Base-by-base conservation (phyloP, 2,888 invertebrate species). In the Caenorhabditis macrosperma region DNA sequence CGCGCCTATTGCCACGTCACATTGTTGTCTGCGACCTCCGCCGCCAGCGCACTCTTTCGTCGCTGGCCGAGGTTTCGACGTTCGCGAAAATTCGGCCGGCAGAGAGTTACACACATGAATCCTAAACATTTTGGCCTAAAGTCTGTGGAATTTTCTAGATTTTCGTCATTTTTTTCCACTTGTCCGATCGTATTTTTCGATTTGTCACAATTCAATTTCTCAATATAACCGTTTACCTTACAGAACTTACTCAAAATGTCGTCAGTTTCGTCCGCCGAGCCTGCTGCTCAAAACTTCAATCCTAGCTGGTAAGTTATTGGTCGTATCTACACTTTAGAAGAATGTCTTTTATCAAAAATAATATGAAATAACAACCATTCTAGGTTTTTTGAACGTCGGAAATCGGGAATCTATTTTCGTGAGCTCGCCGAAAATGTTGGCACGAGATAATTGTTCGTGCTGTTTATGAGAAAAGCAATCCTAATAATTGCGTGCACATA, bases 221-320 rank as follows among this genome's bases (percentile, higher is more conserved):
- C 10, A 46, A 28, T 26, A 7, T 26, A 9, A 26, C 17, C 26
- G 20, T 48, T 63, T 46, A 30, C 38, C 46, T 60, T 72, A 24
- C 72, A 67, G 71, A 66, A 50, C 46, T 54, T 59, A 50, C 77
- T 64, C 69, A 69, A 71, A 44, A 78, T 78, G 74, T 79, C 79
- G 57, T 74, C 79, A 79, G 75, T 79, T 60, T 66, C 77, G 54
- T 80, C 80, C 55, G 60, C 63, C 69, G 80, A 80, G 67, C 59
- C 64, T 44, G 68, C 64, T 71, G 77, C 72, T 57, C 78, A 81
- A 69, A 83, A 81, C 68, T 85, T 85, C 71, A 81, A 84, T 61
- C 85, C 85, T 2, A 78, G 76, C 55, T 85, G 85, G 85, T 84
- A 46, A 76, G 80, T 71, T 54, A 20, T 55, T 22, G 48, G 33